Conservation (phyloP, 2,888 invertebrate species). For the Drosophila incognita region DNA sequence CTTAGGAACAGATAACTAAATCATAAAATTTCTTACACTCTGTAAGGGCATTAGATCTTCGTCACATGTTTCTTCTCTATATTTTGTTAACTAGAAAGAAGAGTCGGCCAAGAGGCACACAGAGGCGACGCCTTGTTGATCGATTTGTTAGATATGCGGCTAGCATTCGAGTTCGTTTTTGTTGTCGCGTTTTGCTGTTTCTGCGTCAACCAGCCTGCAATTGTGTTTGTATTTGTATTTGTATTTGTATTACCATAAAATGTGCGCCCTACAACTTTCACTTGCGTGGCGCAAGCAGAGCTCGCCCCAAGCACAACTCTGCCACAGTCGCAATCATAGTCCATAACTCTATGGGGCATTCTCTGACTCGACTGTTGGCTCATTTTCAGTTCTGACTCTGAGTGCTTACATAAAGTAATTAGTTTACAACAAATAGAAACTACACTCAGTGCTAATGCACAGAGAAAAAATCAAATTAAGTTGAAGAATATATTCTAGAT, state of each 20-base stretch:
- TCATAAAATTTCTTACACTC: too few species aligned
- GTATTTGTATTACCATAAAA: constrained; percentile 49
- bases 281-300: constrained; percentile 51
- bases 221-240: constrained; percentile 37
- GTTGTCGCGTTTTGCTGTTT: constrained; percentile 33
- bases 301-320: constrained; percentile 25
- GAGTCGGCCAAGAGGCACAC: constrained; percentile 26
- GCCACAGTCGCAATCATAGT: constrained; percentile 8
- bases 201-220: constrained; percentile 48
- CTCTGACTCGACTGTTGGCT: constrained; percentile 23
- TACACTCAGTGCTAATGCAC: neutral
- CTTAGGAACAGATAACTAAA: neutral
- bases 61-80: neutral
- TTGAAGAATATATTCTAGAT: neutral
- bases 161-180: constrained; percentile 58
- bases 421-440: neutral
- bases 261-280: constrained; percentile 73
- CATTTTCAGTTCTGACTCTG: constrained; percentile 35
- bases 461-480: neutral
- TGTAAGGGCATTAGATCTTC: neutral
- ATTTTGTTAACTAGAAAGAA: constrained; percentile 54
- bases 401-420: constrained; percentile 29
- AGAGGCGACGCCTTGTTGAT: constrained; percentile 65
- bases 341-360: constrained; percentile 23
- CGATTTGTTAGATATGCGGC: constrained; percentile 73